These are phyloP conservation scores for Esox lucius DNA, from an alignment of 2,797 vertebrate genomes.

Conservation along the genomic window DNA sequence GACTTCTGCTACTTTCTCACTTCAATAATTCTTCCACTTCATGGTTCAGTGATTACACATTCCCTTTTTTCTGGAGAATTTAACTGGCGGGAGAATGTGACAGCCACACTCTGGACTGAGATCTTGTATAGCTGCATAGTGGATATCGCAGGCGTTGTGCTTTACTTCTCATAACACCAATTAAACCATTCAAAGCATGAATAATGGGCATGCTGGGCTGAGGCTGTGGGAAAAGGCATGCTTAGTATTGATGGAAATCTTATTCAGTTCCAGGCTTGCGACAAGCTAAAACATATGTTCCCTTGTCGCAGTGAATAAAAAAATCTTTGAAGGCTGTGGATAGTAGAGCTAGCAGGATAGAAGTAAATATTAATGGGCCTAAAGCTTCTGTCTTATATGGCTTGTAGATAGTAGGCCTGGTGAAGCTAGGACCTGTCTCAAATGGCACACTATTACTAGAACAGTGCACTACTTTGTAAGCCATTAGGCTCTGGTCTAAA, in stretches of 20 bases:
- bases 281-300: constrained; percentile 44
- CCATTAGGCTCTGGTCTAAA: background rate
- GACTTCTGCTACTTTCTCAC: constrained; percentile 27
- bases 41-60: constrained; percentile 28
- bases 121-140: constrained; percentile 33
- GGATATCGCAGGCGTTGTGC: constrained; percentile 42
- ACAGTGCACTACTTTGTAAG: background rate
- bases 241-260: constrained; percentile 22
- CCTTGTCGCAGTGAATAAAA: constrained; percentile 43
- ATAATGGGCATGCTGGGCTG: constrained; percentile 36
- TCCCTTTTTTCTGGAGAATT: constrained; percentile 14
- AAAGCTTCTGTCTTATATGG: constrained; percentile 44
- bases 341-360: constrained; percentile 15
- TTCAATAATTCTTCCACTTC: constrained; percentile 37
- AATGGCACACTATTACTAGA: background rate
- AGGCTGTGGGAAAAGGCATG: constrained; percentile 22
- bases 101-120: constrained; percentile 7
- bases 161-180: constrained; percentile 36
- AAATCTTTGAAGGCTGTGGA: constrained; percentile 20
- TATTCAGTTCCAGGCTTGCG: background rate
- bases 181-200: constrained; percentile 37
- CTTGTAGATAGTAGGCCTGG: constrained; percentile 55
- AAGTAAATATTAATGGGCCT: constrained; percentile 59
- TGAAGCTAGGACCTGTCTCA: constrained; percentile 39
- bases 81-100: background rate